phyloP scores from a whole-genome alignment of 2,888 invertebrate genomes.

The Himalopsyche kuldschensis region DNA sequence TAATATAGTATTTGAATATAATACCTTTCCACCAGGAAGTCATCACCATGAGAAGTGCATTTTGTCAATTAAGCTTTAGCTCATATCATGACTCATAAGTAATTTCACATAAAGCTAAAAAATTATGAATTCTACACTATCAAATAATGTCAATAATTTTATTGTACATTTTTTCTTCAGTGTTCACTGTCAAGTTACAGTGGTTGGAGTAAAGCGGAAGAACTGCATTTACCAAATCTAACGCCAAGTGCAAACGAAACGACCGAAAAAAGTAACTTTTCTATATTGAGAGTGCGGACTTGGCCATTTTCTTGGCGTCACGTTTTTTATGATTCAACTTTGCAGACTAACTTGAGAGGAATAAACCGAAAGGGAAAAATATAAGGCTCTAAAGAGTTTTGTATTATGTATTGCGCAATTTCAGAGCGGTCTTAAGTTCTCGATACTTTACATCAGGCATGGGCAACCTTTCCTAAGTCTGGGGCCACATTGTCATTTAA shows the following conservation, averaged over 20 bases:
- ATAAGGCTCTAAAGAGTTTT: background rate
- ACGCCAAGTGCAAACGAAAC: background rate
- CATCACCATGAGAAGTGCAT: too few species aligned
- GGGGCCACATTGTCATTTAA: too few species aligned
- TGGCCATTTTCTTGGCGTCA: constrained; percentile 8
- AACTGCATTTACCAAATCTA: constrained; percentile 1
- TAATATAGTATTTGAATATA: too few species aligned
- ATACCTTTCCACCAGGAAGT: too few species aligned
- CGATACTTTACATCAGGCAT: background rate
- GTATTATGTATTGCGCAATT: background rate
- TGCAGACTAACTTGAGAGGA: background rate
- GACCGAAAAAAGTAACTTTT: constrained; percentile 5
- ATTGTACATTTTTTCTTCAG: too few species aligned
- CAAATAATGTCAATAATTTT: too few species aligned
- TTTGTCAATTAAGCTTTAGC: too few species aligned
- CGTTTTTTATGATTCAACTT: constrained; percentile 3
- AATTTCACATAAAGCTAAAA: too few species aligned
- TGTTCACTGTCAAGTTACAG: background rate
- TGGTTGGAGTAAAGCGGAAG: background rate
- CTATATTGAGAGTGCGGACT: constrained; percentile 5
- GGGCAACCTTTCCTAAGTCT: too few species aligned
- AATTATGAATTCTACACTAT: too few species aligned
- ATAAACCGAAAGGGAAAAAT: background rate
- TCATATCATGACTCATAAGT: too few species aligned
- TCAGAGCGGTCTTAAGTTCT: background rate